phyloP scores from a whole-genome alignment of 1,140 invertebrate genomes.

The Zophobas morio region DNA sequence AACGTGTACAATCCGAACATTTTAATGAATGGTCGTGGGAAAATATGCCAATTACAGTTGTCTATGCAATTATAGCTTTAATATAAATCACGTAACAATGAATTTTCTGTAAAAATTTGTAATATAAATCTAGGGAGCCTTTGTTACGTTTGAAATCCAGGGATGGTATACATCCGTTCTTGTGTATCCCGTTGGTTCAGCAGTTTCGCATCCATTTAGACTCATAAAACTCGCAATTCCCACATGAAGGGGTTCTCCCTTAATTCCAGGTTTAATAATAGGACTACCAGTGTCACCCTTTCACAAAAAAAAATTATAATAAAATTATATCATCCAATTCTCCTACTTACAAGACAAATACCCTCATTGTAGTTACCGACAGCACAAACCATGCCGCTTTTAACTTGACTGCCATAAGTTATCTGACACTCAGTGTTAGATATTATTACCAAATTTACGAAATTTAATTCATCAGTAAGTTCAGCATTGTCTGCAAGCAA shows the following conservation, averaged over 20 bases:
- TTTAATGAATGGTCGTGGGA: too few relatives aligned
- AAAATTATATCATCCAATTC: too few relatives aligned
- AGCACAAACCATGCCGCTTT: conserved; percentile 5
- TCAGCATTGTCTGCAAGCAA: conserved; percentile 4
- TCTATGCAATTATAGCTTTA: too few relatives aligned
- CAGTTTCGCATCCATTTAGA: conserved; percentile 27
- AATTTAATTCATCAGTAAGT: conserved; percentile 4
- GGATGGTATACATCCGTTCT: conserved; percentile 29
- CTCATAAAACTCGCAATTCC: conserved; percentile 33
- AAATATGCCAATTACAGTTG: too few relatives aligned
- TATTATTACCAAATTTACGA: conserved; percentile 2
- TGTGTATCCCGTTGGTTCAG: conserved; percentile 16
- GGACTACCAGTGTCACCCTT: conserved; percentile 33
- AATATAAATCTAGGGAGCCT: too few relatives aligned
- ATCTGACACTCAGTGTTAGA: conserved; percentile 13
- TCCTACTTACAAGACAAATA: conserved; percentile 28
- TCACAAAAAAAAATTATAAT: too few relatives aligned
- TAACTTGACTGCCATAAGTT: conserved; percentile 9
- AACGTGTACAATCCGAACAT: too few relatives aligned
- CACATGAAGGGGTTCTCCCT: conserved; percentile 23
- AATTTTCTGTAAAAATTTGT: too few relatives aligned
- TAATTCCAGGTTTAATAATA: conserved; percentile 8
- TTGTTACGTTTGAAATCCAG: conserved; percentile 33
- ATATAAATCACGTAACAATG: too few relatives aligned
- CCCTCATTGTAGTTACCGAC: conserved; percentile 15